Evolutionary conservation across 2,113 vertebrate species (phyloP).

Genomic region (Phoenicopterus ruber): DNA sequence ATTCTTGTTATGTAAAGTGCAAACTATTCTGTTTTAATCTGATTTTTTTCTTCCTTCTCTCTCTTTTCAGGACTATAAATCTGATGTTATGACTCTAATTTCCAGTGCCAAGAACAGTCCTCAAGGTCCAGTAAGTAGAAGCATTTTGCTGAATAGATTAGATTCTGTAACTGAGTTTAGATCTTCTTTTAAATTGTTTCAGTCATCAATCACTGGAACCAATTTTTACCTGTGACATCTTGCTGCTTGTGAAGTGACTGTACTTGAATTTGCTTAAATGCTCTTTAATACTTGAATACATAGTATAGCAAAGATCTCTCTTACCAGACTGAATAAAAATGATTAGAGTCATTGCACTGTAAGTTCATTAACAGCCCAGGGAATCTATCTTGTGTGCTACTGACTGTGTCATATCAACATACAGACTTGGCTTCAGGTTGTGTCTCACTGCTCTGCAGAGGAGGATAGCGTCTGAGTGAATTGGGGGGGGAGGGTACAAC

Average conservation of each 20-base stretch:
- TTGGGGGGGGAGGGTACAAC: fast-evolving
- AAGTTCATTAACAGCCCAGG: neutral
- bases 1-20: neutral
- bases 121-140: constrained; percentile 64
- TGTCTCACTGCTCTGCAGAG: neutral
- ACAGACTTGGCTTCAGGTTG: neutral
- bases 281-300: neutral
- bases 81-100: neutral
- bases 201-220: neutral
- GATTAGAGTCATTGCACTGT: neutral
- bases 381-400: neutral
- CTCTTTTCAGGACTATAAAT: constrained; percentile 24
- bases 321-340: neutral
- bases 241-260: neutral
- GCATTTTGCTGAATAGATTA: constrained; percentile 10
- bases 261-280: neutral
- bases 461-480: fast-evolving
- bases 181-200: neutral
- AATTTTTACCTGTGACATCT: neutral
- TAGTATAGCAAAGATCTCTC: neutral
- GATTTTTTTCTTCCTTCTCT: neutral
- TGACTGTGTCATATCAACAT: neutral
- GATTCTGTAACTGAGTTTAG: neutral
- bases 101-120: constrained; percentile 9
- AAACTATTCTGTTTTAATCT: neutral